Conservation (phyloP, 92 coral and sea anemone species). For the Siderastrea radians region DNA sequence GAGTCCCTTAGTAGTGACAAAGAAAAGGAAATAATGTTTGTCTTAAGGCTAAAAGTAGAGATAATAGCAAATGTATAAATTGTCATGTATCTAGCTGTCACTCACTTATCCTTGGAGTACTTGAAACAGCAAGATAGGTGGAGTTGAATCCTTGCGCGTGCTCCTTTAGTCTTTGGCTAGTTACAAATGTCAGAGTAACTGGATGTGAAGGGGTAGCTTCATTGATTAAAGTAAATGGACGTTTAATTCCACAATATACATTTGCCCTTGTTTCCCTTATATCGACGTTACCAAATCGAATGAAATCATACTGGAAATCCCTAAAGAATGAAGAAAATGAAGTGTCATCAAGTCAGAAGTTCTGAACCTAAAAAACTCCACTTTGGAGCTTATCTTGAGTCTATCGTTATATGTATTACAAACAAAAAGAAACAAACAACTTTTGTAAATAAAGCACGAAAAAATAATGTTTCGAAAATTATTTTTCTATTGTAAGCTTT, state of each 20-base stretch:
- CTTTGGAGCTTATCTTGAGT: no score
- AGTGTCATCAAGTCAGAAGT: neutral
- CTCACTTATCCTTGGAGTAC: neutral
- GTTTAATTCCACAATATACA: neutral
- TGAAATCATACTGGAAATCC: constrained; percentile 6
- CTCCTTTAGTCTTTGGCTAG: neutral
- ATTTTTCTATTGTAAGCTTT: no score
- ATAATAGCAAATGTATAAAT: no score
- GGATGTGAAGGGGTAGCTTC: neutral
- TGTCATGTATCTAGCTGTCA: neutral
- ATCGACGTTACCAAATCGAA: neutral
- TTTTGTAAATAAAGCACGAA: no score
- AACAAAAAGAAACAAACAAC: no score
- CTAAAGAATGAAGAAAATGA: neutral
- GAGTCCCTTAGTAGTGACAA: no score
- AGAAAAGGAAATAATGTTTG: no score
- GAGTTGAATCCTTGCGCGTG: constrained; percentile 9
- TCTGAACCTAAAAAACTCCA: neutral
- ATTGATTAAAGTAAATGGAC: neutral
- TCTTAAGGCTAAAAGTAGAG: no score
- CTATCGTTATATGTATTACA: no score
- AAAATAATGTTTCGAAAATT: no score
- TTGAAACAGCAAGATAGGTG: neutral
- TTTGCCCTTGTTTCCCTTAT: neutral
- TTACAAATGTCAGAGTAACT: neutral